A percentile compares a stretch with the other conserved stretches of the same genome.
phyloP scores from a whole-genome alignment of 2,797 vertebrate species.

The Mus minutoides region DNA sequence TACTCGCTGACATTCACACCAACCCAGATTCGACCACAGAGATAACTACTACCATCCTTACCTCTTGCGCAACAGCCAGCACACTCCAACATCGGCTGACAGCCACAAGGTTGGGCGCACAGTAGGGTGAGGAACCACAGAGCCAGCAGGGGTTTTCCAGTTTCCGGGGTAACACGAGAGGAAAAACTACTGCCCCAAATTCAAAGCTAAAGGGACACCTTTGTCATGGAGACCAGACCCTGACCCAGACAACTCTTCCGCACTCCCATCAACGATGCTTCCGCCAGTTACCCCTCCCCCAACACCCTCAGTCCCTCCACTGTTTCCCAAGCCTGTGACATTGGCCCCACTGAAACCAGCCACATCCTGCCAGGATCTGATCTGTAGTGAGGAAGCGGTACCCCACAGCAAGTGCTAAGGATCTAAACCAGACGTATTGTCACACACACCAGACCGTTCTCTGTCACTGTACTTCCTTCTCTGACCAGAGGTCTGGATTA shows the following conservation, averaged over 20 bases:
- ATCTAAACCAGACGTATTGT: neutral
- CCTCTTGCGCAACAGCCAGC: neutral
- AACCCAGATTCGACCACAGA: neutral
- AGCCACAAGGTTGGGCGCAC: neutral
- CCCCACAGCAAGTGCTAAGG: neutral
- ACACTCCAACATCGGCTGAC: neutral
- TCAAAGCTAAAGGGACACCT: neutral
- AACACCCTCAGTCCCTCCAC: neutral
- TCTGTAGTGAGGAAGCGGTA: neutral
- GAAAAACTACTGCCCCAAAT: neutral
- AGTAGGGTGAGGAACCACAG: neutral
- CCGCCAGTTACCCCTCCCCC: neutral
- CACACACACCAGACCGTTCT: neutral
- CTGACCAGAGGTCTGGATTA: conserved; percentile 6
- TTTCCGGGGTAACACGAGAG: neutral
- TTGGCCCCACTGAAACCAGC: neutral
- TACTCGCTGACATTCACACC: neutral
- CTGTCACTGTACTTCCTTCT: neutral
- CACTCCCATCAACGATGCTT: neutral
- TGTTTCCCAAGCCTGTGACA: neutral
- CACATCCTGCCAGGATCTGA: neutral
- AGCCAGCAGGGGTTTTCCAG: neutral
- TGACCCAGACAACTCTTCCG: neutral
- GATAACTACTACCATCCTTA: neutral
- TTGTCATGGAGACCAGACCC: conserved; percentile 6